A percentile compares a stretch with the other conserved stretches of the same genome.
Evolutionary conservation across 2,113 vertebrate species (phyloP).

Genomic region (Nycticorax nycticorax): DNA sequence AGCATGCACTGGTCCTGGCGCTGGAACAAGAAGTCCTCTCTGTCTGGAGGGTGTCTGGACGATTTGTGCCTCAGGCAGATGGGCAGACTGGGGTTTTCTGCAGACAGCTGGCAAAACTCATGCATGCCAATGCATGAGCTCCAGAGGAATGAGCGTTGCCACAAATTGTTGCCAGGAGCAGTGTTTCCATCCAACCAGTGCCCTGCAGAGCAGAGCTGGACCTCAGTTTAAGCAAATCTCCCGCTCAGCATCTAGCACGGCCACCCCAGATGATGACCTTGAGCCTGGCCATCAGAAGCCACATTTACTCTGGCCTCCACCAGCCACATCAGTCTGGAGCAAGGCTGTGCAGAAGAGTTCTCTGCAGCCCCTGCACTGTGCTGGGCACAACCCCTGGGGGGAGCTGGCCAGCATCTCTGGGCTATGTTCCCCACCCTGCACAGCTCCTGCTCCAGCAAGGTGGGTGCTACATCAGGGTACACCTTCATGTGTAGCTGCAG

Average conservation of each 20-base stretch:
- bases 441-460: background rate
- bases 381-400: fast-evolving
- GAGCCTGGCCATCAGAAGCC: background rate
- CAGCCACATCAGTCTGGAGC: background rate
- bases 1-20: background rate
- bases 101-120: background rate
- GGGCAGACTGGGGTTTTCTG: background rate
- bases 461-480: background rate
- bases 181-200: background rate
- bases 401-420: background rate
- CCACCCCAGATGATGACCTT: background rate
- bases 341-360: background rate
- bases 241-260: background rate
- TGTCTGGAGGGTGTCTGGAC: background rate
- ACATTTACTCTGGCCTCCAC: background rate
- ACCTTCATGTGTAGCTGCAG: background rate
- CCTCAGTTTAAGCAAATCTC: background rate
- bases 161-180: background rate
- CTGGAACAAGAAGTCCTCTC: background rate
- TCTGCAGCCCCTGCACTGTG: background rate
- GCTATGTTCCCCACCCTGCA: background rate
- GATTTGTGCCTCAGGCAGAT: background rate
- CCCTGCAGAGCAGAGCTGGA: background rate
- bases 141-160: background rate
- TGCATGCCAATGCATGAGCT: fast-evolving